phyloP scores from a whole-genome alignment of 1,140 invertebrate species.

The Drosophila neocordata region DNA sequence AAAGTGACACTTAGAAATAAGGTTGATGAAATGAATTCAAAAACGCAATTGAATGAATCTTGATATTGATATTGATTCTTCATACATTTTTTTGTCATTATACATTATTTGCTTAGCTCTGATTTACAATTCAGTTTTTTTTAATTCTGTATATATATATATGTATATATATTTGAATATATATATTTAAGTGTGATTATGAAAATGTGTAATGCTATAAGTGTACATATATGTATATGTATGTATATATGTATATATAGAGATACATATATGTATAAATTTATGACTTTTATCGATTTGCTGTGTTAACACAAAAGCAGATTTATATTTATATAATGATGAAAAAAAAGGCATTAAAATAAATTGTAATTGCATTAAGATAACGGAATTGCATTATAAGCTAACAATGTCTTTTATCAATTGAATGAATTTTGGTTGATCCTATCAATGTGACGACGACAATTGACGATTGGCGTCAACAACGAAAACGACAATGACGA shows the following conservation, averaged over 20 bases:
- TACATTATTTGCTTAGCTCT: slow-evolving; percentile 1
- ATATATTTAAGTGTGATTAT: slow-evolving; percentile 8
- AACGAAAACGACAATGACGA: slow-evolving; percentile 18
- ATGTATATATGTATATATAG: neutral
- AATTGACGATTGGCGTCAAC: slow-evolving; percentile 8
- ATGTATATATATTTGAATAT: slow-evolving; percentile 17
- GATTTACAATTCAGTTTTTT: slow-evolving; percentile 41
- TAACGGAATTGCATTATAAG: slow-evolving; percentile 54
- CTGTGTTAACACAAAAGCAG: slow-evolving; percentile 36
- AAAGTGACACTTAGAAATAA: neutral
- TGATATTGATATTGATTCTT: neutral
- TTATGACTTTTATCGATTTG: slow-evolving; percentile 68
- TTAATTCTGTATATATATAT: slow-evolving; percentile 14
- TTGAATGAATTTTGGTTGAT: slow-evolving; percentile 50
- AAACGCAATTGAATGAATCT: neutral
- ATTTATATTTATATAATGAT: slow-evolving; percentile 28
- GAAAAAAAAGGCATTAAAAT: slow-evolving; percentile 18
- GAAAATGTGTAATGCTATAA: slow-evolving; percentile 20
- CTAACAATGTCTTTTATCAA: slow-evolving; percentile 75
- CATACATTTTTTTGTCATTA: neutral
- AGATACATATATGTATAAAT: slow-evolving; percentile 18
- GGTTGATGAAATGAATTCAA: neutral
- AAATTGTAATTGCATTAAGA: slow-evolving; percentile 23
- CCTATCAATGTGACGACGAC: slow-evolving; percentile 25
- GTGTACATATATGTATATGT: slow-evolving; percentile 17